Evolutionary conservation across 2,797 vertebrate genomes (phyloP), one percentile per base, ranked within the genome.

Genomic region (Loris lydekkerianus): DNA sequence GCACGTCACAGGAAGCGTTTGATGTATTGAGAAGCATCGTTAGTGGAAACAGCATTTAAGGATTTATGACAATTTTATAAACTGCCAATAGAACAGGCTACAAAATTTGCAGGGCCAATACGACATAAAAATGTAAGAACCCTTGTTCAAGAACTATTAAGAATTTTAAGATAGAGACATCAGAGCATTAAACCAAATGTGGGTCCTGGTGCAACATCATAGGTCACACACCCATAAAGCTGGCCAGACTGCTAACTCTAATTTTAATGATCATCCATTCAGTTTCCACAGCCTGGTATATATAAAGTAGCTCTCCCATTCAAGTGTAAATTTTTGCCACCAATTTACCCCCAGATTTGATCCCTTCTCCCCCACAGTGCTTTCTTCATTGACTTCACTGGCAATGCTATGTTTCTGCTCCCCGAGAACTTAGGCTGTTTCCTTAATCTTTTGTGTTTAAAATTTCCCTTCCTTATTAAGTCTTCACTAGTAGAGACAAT

Each of bases 381-480:
- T 86, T 90, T 70, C 27, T 72, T 86, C 21, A n/a, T 23, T 4
- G 18, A 72, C n/a, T 94, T 75, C 61, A 23, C n/a, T 31, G 53
- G 80, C 75, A 58, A 23, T 17, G n/a, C 29, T 27, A 3, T 75
- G 78, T 53, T 70, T 49, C 27, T 77, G 83, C 21, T 63, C n/a
- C 27, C 46, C 29, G 56, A 84, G 82, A 86, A 67, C 13, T 60
- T 46, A 49, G 53, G 18, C 17, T 61, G 67, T 61, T 29, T 75
- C 53, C 69, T 86, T 63, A 60, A 65, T n/a, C 85, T 58, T 94
- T 27, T 78, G 69, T 88, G 29, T 76, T 84, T 85, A 53, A 61
- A 96, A 69, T 56, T 37, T 91, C 18, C 3, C 69, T 49, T 93
- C 58, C 69, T 95, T 65, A 86, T 34, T 61, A 86, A 58, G 20